Percentiles rank a stretch among this genome's conserved stretches.
Conservation (phyloP, 2,888 invertebrate genomes). For the Pasiphila rectangulata region DNA sequence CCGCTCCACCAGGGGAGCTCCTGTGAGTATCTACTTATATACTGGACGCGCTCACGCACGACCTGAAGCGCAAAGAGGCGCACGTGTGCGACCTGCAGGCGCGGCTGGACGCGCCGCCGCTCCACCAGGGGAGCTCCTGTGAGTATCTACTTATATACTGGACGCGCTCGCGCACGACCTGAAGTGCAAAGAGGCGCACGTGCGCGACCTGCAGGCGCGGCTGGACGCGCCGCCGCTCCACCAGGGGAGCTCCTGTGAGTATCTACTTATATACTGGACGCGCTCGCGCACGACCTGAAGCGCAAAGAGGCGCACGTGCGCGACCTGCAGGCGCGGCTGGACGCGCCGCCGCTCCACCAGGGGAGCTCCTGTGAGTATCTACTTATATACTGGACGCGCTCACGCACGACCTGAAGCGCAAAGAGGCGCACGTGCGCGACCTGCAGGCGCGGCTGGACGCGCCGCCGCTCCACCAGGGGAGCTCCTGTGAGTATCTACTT, state of each 20-base stretch:
- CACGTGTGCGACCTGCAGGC: conserved; percentile 93
- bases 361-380: conserved; percentile 92
- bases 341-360: conserved; percentile 80
- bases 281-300: conserved; percentile 90
- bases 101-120: conserved; percentile 85
- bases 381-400: conserved; percentile 16
- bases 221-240: conserved; percentile 84
- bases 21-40: conserved; percentile 86
- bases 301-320: conserved; percentile 93
- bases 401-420: conserved; percentile 91
- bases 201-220: conserved; percentile 91
- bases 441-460: conserved; percentile 91
- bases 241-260: conserved; percentile 92
- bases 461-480: conserved; percentile 78
- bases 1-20: conserved; percentile 83
- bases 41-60: conserved; percentile 83
- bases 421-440: conserved; percentile 93
- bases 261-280: conserved; percentile 33
- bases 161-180: conserved; percentile 91
- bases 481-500: conserved; percentile 89
- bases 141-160: conserved; percentile 78
- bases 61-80: conserved; percentile 92
- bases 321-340: conserved; percentile 91
- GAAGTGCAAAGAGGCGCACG: conserved; percentile 92
- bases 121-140: conserved; percentile 88